phyloP scores from a whole-genome alignment of 2,113 vertebrate genomes.

The Dinomys branickii region DNA sequence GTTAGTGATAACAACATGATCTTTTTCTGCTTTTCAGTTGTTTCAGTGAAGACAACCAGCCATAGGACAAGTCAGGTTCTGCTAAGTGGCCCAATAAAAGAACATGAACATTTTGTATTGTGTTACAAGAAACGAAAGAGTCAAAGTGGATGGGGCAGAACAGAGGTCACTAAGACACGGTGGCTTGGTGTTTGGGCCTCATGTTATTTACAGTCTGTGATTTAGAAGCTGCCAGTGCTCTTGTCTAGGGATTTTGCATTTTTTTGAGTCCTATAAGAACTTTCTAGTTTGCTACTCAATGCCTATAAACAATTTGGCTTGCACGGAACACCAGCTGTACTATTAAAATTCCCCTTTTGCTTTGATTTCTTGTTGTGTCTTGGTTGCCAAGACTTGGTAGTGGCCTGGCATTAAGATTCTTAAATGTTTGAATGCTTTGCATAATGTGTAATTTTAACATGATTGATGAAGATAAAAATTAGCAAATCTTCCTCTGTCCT shows the following conservation, averaged over 20 bases:
- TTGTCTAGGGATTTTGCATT: neutral
- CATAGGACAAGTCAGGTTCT: neutral
- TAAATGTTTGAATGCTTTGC: conserved; percentile 46
- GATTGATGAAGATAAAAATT: conserved; percentile 36
- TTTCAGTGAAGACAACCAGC: neutral
- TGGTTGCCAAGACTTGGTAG: conserved; percentile 44
- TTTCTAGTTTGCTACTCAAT: conserved; percentile 52
- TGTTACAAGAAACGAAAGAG: neutral
- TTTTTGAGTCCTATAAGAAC: conserved; percentile 43
- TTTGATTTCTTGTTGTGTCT: conserved; percentile 49
- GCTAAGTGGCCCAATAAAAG: neutral
- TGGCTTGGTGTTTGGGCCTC: neutral
- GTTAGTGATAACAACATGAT: neutral
- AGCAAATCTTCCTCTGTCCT: neutral
- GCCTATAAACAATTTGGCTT: conserved; percentile 67
- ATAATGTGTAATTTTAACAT: conserved; percentile 49
- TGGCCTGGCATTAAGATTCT: conserved; percentile 39
- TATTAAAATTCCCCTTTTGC: conserved; percentile 60
- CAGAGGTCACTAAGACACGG: neutral
- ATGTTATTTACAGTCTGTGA: neutral
- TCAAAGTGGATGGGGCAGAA: neutral
- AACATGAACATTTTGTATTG: neutral
- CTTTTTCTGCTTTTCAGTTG: neutral
- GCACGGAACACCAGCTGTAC: conserved; percentile 34
- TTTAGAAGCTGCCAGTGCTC: neutral